A percentile compares a stretch with the other conserved stretches of the same genome.
Conservation (phyloP, 1,140 invertebrate species). For the Zaprionus kolodkinae region DNA sequence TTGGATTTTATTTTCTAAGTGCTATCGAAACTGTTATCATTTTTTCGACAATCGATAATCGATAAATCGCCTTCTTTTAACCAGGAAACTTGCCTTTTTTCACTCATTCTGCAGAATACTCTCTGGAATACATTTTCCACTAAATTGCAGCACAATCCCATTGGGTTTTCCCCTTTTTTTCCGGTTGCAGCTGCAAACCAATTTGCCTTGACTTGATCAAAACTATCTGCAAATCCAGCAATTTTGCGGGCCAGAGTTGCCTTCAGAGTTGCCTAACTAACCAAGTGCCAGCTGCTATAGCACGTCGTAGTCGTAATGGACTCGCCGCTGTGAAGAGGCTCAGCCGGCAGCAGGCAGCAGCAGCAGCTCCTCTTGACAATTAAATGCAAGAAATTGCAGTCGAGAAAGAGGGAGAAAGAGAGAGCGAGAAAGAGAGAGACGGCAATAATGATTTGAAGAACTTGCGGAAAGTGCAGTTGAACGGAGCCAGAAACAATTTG, state of each 20-base stretch:
- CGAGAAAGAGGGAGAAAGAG: not conserved
- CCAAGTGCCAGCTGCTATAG: conserved; percentile 33
- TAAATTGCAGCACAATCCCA: not conserved
- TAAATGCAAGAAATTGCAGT: conserved; percentile 39
- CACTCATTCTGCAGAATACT: too few species aligned
- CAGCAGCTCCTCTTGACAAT: conserved; percentile 33
- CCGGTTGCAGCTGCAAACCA: not conserved
- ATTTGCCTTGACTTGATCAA: conserved; percentile 29
- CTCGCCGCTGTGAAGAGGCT: conserved; percentile 12
- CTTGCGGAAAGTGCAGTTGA: conserved; percentile 35
- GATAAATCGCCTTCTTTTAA: too few species aligned
- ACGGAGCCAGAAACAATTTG: conserved; percentile 41
- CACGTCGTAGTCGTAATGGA: conserved; percentile 33
- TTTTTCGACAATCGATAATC: too few species aligned
- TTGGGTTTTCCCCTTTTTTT: not conserved
- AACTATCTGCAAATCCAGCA: conserved; percentile 35
- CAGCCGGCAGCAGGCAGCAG: conserved; percentile 22
- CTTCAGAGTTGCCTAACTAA: conserved; percentile 27
- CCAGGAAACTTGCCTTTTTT: too few species aligned
- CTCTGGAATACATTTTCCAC: not conserved
- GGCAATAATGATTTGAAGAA: conserved; percentile 34
- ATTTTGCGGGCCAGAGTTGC: conserved; percentile 15
- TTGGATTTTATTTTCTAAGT: too few species aligned
- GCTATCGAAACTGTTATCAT: too few species aligned
- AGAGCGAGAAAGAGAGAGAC: not conserved